Evolutionary conservation across 2,888 invertebrate genomes (phyloP), one percentile per base, ranked within the genome.

Genomic region (Rhamnusium bicolor): DNA sequence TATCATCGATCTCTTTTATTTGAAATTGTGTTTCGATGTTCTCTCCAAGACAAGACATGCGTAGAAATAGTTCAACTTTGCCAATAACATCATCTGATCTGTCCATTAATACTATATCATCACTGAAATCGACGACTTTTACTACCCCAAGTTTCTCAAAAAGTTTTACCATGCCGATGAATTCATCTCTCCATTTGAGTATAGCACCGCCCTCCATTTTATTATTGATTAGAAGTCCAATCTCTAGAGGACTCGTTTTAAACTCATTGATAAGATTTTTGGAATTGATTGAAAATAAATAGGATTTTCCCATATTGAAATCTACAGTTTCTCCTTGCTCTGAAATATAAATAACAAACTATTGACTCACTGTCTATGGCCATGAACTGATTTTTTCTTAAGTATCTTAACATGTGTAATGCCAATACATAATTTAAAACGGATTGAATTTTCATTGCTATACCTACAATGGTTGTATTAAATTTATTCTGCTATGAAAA

Each of bases 251-350:
- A 78, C 89, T 89, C 61, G 87, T 88, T 49, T 87, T 87, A 4
- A 92, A 82, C 32, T 87, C 87, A 77, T 87, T 84, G 0, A 89
- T 84, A 12, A 92, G 83, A 1, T 89, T 88, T 49, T 89, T 89
- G 3, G 90, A 87, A 65, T 88, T 89, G 19, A 89, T 88, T 5
- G 90, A 87, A 67, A 91, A 91, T 18, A 91, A 79, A 80, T 88
- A 89, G 0, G 92, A 91, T 88, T 90, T 91, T 6, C 86, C 91
- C 87, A 72, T 89, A 84, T 89, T 90, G 84, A 84, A 72, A 1
- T 18, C 2, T 6, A 71, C 8, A 4, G 8, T 10, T 6, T 29
- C 27, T 4, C 3, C 32, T 10, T 1, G 1, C 10, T 58, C 66
- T 71, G 53, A 8, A 71, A 66, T 65, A 54, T 40, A 24, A 53